Percentiles rank a stretch among this genome's conserved stretches.
Evolutionary conservation across 2,113 vertebrate species (phyloP).

Genomic region (Isichthys henryi): DNA sequence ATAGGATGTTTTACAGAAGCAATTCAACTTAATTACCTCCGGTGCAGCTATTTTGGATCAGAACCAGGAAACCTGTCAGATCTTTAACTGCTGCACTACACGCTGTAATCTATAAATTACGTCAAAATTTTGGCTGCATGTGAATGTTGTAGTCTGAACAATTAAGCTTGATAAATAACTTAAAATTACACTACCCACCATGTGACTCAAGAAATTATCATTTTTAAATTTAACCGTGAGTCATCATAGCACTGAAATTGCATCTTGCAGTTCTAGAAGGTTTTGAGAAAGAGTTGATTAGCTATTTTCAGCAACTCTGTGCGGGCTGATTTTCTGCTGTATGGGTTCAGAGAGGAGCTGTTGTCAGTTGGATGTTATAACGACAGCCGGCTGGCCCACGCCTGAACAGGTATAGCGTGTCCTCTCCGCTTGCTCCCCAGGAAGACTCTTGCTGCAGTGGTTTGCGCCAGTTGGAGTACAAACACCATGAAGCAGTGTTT

Average conservation of each 20-base stretch:
- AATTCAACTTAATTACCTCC: neutral
- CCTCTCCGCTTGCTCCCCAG: neutral
- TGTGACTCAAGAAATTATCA: neutral
- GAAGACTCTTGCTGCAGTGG: neutral
- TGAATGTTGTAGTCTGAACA: neutral
- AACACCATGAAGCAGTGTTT: neutral
- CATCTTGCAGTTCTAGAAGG: neutral
- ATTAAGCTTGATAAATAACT: neutral
- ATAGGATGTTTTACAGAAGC: neutral
- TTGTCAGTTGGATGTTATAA: neutral
- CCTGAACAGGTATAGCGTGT: neutral
- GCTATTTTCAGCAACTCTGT: neutral
- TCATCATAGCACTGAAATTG: neutral
- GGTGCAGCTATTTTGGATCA: neutral
- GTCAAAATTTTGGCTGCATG: neutral
- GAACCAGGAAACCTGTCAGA: neutral
- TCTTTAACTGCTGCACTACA: neutral
- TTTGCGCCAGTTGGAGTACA: neutral
- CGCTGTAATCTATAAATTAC: slow-evolving; percentile 2
- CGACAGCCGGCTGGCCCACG: neutral
- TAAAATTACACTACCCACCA: neutral
- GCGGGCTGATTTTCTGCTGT: neutral
- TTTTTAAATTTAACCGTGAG: neutral
- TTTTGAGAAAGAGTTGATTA: neutral
- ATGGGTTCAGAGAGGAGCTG: neutral